Evolutionary conservation across 2,888 invertebrate species (phyloP).

Genomic region (Cremastinae sp.): DNA sequence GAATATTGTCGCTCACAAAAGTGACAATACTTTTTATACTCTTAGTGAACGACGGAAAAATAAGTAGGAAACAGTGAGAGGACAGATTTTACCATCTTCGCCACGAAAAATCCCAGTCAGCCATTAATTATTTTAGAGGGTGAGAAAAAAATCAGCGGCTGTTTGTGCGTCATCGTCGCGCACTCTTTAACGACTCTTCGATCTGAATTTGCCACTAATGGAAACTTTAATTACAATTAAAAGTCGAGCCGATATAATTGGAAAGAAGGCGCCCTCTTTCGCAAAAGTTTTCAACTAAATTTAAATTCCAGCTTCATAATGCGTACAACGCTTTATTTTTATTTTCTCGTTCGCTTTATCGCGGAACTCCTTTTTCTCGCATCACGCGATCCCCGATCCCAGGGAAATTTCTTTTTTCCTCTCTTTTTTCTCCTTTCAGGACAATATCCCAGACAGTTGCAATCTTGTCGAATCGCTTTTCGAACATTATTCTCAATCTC

Average conservation of each 20-base stretch:
- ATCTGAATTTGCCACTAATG: background rate
- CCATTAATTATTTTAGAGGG: background rate
- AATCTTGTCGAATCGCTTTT: slow-evolving; percentile 36
- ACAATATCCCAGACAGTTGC: slow-evolving; percentile 28
- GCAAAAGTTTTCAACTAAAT: slow-evolving; percentile 15
- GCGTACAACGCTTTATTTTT: slow-evolving; percentile 8
- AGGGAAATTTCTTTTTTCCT: slow-evolving; percentile 3
- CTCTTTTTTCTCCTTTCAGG: slow-evolving; percentile 4
- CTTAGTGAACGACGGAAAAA: slow-evolving; percentile 8
- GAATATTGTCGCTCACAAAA: too few species aligned
- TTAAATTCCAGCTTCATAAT: background rate
- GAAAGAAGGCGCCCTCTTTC: background rate
- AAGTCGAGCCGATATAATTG: background rate
- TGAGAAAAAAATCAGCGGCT: too few species aligned
- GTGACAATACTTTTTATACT: too few species aligned
- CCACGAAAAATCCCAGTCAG: background rate
- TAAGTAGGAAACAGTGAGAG: background rate
- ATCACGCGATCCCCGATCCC: too few species aligned
- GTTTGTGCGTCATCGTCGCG: background rate
- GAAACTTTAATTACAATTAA: slow-evolving; percentile 8
- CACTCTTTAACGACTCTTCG: background rate
- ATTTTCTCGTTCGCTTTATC: slow-evolving; percentile 25
- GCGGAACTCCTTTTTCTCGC: too few species aligned
- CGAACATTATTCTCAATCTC: slow-evolving; percentile 31
- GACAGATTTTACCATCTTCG: background rate